Base-by-base conservation (phyloP, 92 coral and sea anemone genomes). In the Heteractis magnifica region DNA sequence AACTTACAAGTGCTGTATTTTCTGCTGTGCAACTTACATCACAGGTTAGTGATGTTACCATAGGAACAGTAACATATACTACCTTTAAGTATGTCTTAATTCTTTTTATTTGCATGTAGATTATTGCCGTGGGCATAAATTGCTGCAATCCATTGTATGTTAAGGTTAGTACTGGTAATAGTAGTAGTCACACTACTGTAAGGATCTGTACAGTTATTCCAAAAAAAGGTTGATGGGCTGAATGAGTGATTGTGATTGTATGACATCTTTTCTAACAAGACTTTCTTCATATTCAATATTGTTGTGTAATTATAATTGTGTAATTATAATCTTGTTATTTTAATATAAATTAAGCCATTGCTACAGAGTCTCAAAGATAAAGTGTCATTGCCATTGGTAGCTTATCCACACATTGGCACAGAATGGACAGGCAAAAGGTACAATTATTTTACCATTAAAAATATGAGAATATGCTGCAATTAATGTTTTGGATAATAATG, bases 331-430 rank as follows among this genome's bases (percentile, higher is more conserved):
- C 65, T 26, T 1, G 18, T 77, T 23, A 14, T 60, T 51, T 41
- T 18, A 60, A 34, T 62, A 34, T 34, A 34, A 34, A 34, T 34
- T 34, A 34, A 95, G 98, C 77, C 93, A 52, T 81, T 95, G 49
- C 82, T 95, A n/a, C 88, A 86, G 85, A 84, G 93, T 71, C 86
- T 90, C 80, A 73, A 92, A 49, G 94, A 91, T 18, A 88, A 83
- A 73, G 86, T 88, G 8, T 48, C 82, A n/a, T 86, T 92, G 18
- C 98, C 98, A 11, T 53, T 93, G 56, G 91, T 95, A 34, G 96
- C 93, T 62, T 95, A 94, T 78, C 98, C 98, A 12, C 90, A 95
- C 84, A 88, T 85, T 68, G 93, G 93, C 19, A 89, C 83, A 14
- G 91, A 91, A 49, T 95, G 95, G 97, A 83, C 82, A 65, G 88